Conservation (phyloP, 1,140 invertebrate genomes). For the Ooceraea biroi region DNA sequence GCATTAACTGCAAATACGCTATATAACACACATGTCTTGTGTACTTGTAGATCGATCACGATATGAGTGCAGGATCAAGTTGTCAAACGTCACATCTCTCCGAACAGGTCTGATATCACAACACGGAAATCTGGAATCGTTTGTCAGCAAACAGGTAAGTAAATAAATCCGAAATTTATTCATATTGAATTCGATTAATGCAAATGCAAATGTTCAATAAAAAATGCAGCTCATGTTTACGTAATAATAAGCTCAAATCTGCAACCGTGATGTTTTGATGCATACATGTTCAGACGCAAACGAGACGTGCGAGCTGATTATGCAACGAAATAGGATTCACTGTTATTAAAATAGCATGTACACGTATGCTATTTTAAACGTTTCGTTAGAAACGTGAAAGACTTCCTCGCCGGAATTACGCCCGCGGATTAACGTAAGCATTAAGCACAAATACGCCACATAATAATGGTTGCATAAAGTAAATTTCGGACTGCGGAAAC, state of each 20-base stretch:
- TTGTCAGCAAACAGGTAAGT: slow-evolving; percentile 79
- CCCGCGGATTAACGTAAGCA: slow-evolving; percentile 18
- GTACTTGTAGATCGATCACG: slow-evolving; percentile 79
- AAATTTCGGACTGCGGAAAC: not conserved
- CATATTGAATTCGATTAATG: not conserved
- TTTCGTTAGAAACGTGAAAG: slow-evolving; percentile 4
- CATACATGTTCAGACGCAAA: not conserved
- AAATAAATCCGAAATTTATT: not conserved
- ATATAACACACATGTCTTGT: not conserved
- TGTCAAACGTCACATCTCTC: slow-evolving; percentile 78
- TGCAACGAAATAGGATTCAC: slow-evolving; percentile 6
- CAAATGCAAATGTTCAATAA: not conserved
- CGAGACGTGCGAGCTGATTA: not conserved
- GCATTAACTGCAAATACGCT: not conserved
- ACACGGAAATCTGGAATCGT: slow-evolving; percentile 73
- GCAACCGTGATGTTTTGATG: not conserved
- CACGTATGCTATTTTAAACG: not conserved
- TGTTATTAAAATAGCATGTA: slow-evolving; percentile 5
- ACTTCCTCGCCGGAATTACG: not conserved
- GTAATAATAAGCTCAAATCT: not conserved
- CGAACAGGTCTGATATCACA: slow-evolving; percentile 62
- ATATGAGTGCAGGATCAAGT: slow-evolving; percentile 81
- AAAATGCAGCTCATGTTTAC: not conserved
- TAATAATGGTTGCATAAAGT: not conserved
- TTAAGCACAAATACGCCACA: not conserved